A percentile compares a stretch with the other conserved stretches of the same genome.
Evolutionary conservation across 2,797 vertebrate genomes (phyloP).

Genomic region (Alauda arvensis): DNA sequence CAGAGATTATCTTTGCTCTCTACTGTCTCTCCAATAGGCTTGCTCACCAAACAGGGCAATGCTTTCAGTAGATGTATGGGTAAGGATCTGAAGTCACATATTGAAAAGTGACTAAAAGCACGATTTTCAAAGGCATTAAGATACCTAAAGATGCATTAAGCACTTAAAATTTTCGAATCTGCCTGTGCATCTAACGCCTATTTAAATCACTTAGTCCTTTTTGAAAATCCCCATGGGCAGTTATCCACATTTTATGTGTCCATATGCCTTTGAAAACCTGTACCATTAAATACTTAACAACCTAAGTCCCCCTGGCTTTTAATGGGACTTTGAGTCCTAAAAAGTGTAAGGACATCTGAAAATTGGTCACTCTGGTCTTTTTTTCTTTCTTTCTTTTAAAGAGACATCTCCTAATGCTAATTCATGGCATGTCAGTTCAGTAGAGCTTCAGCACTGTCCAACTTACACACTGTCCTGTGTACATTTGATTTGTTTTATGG

Average conservation of each 20-base stretch:
- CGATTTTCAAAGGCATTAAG: conserved; percentile 51
- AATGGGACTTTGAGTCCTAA: conserved; percentile 22
- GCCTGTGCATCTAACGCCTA: conserved; percentile 19
- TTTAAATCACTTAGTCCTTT: conserved; percentile 54
- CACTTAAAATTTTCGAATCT: conserved; percentile 34
- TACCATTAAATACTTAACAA: conserved; percentile 52
- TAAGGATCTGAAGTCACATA: background rate
- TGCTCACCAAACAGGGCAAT: background rate
- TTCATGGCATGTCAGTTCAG: background rate
- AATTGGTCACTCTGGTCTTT: conserved; percentile 26
- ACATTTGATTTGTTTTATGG: background rate
- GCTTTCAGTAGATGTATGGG: background rate
- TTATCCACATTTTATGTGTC: conserved; percentile 39
- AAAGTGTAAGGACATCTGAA: conserved; percentile 27
- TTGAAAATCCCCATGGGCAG: conserved; percentile 33
- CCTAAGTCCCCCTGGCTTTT: conserved; percentile 1
- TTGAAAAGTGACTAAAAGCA: conserved; percentile 5
- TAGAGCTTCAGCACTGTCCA: background rate
- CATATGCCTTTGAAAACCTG: conserved; percentile 43
- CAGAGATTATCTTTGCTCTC: background rate
- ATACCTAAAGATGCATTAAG: conserved; percentile 50
- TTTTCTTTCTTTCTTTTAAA: background rate
- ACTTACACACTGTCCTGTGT: background rate
- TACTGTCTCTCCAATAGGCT: background rate
- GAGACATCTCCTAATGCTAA: background rate